A percentile compares a stretch with the other conserved stretches of the same genome.
Conservation (phyloP, 2,797 vertebrate species). For the Chaetophractus vellerosus region DNA sequence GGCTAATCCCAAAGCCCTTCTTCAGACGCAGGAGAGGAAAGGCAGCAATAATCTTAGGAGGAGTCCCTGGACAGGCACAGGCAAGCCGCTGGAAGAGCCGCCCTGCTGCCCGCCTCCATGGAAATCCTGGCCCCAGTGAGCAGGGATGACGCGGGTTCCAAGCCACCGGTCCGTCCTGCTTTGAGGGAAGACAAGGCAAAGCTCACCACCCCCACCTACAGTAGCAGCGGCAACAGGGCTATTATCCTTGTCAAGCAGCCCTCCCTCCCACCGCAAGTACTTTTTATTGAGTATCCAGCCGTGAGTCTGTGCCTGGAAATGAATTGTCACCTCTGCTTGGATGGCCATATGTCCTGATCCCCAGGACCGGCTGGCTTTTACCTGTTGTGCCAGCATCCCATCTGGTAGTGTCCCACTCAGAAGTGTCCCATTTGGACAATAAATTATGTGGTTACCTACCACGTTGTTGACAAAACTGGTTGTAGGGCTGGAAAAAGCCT, state of each 20-base stretch:
- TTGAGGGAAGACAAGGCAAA: background rate
- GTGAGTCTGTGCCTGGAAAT: background rate
- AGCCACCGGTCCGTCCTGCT: background rate
- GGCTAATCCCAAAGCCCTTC: no score
- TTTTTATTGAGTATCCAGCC: background rate
- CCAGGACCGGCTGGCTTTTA: background rate
- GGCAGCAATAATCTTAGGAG: background rate
- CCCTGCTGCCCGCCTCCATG: background rate
- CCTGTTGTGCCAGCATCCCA: background rate
- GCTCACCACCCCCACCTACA: background rate
- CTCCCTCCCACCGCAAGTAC: background rate
- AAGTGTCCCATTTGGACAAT: background rate
- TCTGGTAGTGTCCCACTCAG: background rate
- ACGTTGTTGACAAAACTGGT: slow-evolving; percentile 35
- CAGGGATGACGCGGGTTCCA: background rate
- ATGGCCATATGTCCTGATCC: background rate
- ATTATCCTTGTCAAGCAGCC: background rate
- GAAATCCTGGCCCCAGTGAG: slow-evolving; percentile 5
- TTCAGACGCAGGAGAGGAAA: slow-evolving; percentile 45
- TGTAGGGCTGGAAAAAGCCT: background rate
- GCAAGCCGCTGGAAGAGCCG: background rate
- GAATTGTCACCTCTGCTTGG: background rate
- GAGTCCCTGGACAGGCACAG: background rate
- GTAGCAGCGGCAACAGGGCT: background rate
- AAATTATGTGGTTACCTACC: background rate